Evolutionary conservation across 2,797 vertebrate genomes (phyloP).

Genomic region (Parauchenoglanis punctatus): DNA sequence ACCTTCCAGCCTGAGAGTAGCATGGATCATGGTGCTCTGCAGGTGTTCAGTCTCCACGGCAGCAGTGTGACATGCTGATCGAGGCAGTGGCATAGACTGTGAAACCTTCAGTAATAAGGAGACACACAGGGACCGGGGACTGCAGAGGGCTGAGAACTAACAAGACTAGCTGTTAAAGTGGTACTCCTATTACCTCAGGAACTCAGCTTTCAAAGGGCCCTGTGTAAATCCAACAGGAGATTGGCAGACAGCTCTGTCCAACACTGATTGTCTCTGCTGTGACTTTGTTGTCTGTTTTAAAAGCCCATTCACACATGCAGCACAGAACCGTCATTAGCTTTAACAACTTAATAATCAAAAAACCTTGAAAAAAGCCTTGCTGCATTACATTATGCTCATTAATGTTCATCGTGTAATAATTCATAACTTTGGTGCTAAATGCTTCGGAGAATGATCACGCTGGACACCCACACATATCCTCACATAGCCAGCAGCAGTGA

Average conservation of each 20-base stretch:
- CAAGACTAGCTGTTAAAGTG: constrained; percentile 8
- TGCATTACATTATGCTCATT: background rate
- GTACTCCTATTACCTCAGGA: background rate
- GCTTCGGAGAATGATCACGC: background rate
- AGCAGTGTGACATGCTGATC: background rate
- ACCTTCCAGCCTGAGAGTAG: background rate
- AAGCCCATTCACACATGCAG: background rate
- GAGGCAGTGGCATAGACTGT: constrained; percentile 15
- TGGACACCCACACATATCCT: constrained; percentile 20
- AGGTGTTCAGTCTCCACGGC: constrained; percentile 3
- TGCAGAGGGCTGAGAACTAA: constrained; percentile 26
- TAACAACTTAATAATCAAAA: background rate
- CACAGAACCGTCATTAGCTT: background rate
- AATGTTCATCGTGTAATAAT: background rate
- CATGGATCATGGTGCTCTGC: constrained; percentile 14
- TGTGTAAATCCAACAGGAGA: constrained; percentile 1
- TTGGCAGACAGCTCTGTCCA: background rate
- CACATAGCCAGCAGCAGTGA: constrained; percentile 9
- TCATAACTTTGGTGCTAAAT: constrained; percentile 17
- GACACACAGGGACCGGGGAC: constrained; percentile 12
- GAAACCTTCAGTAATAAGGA: constrained; percentile 43
- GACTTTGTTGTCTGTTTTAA: constrained; percentile 1
- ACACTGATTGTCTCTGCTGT: constrained; percentile 14
- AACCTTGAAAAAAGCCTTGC: background rate
- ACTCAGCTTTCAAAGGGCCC: constrained; percentile 6